Evolutionary conservation across 2,888 invertebrate genomes (phyloP).

Genomic region (Uropetala carovei): DNA sequence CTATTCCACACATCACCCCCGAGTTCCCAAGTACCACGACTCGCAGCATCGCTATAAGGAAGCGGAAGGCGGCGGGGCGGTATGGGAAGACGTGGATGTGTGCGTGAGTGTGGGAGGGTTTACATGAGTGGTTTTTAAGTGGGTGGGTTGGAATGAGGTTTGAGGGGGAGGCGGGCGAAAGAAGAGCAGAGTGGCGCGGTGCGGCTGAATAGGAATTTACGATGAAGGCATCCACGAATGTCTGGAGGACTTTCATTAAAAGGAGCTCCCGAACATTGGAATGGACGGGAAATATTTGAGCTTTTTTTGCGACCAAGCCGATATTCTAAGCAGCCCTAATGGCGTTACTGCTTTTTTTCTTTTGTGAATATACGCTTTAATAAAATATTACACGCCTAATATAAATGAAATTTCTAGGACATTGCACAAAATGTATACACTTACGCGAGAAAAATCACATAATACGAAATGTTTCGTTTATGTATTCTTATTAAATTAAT

Average conservation of each 20-base stretch:
- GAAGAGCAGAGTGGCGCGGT: not conserved
- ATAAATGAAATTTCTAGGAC: too few relatives aligned
- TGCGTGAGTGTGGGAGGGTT: not conserved
- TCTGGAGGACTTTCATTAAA: slow-evolving; percentile 10
- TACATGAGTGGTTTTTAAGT: slow-evolving; percentile 19
- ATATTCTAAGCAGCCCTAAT: too few relatives aligned
- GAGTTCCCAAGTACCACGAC: not conserved
- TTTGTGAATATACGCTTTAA: too few relatives aligned
- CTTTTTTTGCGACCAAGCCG: too few relatives aligned
- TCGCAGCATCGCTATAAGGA: not conserved
- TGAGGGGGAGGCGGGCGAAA: not conserved
- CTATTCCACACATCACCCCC: not conserved
- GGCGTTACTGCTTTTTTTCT: too few relatives aligned
- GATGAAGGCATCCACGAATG: not conserved
- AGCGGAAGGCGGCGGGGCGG: too few relatives aligned
- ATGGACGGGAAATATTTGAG: too few relatives aligned
- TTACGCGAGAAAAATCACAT: too few relatives aligned
- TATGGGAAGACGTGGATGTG: not conserved
- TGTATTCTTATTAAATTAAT: too few relatives aligned
- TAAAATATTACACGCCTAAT: too few relatives aligned
- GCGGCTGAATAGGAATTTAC: not conserved
- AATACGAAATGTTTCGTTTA: too few relatives aligned
- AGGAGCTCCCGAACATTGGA: not conserved
- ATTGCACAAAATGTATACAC: too few relatives aligned
- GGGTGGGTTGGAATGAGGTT: not conserved